These are phyloP conservation scores for Plectrocnemia conspersa DNA, from an alignment of 1,140 invertebrate species.

Conservation along the genomic window DNA sequence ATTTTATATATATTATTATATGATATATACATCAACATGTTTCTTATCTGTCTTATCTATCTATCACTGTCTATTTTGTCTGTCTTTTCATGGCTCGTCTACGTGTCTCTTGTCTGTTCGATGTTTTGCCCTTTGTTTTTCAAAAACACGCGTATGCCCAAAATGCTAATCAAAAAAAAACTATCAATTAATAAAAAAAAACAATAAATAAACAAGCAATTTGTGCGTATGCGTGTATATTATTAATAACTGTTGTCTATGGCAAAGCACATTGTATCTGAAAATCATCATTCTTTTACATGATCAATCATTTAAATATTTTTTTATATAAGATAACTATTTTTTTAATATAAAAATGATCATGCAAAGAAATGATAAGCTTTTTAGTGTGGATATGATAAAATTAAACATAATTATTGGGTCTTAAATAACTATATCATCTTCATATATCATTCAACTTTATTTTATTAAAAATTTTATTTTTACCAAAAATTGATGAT, in stretches of 20 bases:
- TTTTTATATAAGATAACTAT: background rate
- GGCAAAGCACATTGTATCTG: conserved; percentile 17
- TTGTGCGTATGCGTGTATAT: conserved; percentile 12
- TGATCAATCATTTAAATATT: conserved; percentile 16
- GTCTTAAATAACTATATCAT: too few relatives aligned
- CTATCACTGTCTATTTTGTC: conserved; percentile 28
- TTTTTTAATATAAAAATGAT: conserved; percentile 17
- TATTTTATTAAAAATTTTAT: too few relatives aligned
- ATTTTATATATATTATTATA: too few relatives aligned
- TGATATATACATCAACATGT: background rate
- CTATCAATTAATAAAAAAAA: too few relatives aligned
- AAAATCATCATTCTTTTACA: conserved; percentile 12
- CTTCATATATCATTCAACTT: too few relatives aligned
- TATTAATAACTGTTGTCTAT: conserved; percentile 18
- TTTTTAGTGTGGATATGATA: conserved; percentile 27
- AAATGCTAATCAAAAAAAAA: too few relatives aligned
- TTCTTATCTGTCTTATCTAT: conserved; percentile 15
- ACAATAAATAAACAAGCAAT: too few relatives aligned
- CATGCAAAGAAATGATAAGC: conserved; percentile 25
- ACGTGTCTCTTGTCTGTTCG: conserved; percentile 32
- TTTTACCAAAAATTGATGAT: too few relatives aligned
- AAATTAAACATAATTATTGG: too few relatives aligned
- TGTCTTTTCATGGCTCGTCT: conserved; percentile 34
- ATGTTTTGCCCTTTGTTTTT: conserved; percentile 33
- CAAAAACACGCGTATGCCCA: conserved; percentile 2